Base-by-base conservation (phyloP, 2,888 invertebrate genomes). In the Allophyes oxyacanthae region DNA sequence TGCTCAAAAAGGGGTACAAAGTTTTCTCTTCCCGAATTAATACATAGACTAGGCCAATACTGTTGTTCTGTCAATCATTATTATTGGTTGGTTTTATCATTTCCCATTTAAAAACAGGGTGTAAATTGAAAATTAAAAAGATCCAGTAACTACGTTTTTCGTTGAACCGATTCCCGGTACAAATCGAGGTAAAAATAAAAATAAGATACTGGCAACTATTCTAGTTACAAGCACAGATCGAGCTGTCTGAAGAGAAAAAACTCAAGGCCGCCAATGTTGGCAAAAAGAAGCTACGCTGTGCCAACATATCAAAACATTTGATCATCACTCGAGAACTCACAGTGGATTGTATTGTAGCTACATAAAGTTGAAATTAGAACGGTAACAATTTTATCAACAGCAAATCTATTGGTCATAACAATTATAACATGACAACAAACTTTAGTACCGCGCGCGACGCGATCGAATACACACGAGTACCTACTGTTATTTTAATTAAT, bases 381-480 rank as follows among this genome's bases (percentile, higher is more conserved):
- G 41, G 1, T n/a, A 51, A 54, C 45, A 6, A 14, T 26, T 33
- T 49, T 64, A 62, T 60, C 41, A 62, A 42, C 34, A 11, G 55
- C 30, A 67, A 43, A 74, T 60, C 32, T 41, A 53, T 53, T 55
- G 54, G 59, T 25, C 50, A 43, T 55, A 61, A 48, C 66, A 71
- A 62, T 68, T 65, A 64, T 45, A 53, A 41, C 59, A 64, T 60
- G 53, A 74, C 76, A 74, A 74, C 73, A 72, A 75, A 74, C 50
- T 68, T 74, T 63, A 81, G 81, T 81, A 45, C 33, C 15, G 55
- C 67, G 68, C 68, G 53, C 55, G 71, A 60, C 62, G 71, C 65
- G 66, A 43, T 4, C 26, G 37, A 33, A 25, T 14, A 11, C 57
- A 55, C 67, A 64, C 64, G 79, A 41, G 53, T 20, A 4, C 14